Conservation (phyloP, 64 coral and sea anemone genomes). For the Pocillopora damicornis region DNA sequence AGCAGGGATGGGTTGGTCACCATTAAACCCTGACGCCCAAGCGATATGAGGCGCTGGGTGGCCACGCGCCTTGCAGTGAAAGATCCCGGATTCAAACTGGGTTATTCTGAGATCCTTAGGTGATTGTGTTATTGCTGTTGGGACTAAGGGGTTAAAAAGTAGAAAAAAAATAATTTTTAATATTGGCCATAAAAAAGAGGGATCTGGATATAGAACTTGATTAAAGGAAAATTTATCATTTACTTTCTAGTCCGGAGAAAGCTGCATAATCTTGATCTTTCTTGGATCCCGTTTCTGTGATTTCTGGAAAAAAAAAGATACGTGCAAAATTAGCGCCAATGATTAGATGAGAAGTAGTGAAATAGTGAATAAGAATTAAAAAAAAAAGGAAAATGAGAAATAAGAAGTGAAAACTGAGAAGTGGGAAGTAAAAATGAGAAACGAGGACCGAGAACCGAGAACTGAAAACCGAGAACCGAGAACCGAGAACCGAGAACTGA, state of each 20-base stretch:
- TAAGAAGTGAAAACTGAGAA: too few relatives aligned
- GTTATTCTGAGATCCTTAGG: constrained; percentile 57
- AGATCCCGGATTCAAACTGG: constrained; percentile 70
- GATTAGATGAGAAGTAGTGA: too few relatives aligned
- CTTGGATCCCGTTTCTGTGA: constrained; percentile 17
- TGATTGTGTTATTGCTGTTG: constrained; percentile 66
- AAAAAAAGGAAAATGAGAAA: too few relatives aligned
- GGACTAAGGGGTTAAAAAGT: constrained; percentile 43
- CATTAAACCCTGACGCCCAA: constrained; percentile 86
- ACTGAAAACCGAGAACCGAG: too few relatives aligned
- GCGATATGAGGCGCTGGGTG: constrained; percentile 91
- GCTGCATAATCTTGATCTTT: constrained; percentile 1
- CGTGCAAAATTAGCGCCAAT: background rate
- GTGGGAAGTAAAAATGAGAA: too few relatives aligned
- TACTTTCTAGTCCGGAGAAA: constrained; percentile 16
- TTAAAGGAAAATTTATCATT: background rate
- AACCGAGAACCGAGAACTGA: background rate
- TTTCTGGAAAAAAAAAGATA: background rate
- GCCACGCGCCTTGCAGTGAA: constrained; percentile 89
- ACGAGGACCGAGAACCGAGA: too few relatives aligned
- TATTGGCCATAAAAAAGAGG: background rate
- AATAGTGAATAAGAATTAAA: too few relatives aligned
- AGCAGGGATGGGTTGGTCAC: constrained; percentile 81
- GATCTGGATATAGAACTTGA: background rate
- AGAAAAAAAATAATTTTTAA: background rate